Base-by-base conservation (phyloP, 1,140 invertebrate species). In the Atopsyche davidsoni region DNA sequence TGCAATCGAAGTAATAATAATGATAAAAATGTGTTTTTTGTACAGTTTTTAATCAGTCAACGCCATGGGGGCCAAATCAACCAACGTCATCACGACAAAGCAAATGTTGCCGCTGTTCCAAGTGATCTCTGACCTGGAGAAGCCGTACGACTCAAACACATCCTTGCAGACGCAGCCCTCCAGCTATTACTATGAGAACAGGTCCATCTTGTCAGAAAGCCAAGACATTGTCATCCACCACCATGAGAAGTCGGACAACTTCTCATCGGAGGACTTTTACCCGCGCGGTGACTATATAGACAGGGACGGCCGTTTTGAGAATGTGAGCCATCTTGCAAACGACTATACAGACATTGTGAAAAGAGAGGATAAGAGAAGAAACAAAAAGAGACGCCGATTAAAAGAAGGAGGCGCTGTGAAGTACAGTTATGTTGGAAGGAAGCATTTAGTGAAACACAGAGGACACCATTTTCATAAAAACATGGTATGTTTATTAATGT, bases 71-170 rank as follows among this genome's bases (percentile, higher is more conserved):
- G 48, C 47, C 35, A 58, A 53, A 38, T 51, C 51, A 2, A 49
- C 55, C 13, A 58, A 58, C 16, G 34, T 49, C 19, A 42, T 42
- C 11, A 51, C 51, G n/a, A 39, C 48, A 23, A 53, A 50, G 34
- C 45, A 58, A 32, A 53, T 58, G 55, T 43, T 53, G 18, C 55
- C 55, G 13, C 31, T 58, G 4, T 58, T 58, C 25, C 51, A 54
- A 53, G 55, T 58, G n/a, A 53, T 58, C 24, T 58, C 55, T n/a
- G 55, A 58, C 43, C 19, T 58, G 46, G 55, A 58, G 35, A 51
- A 40, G 10, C 43, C 47, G 1, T 23, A 18, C 14, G 17, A 14
- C 1, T 53, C 55, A 18, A 57, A 43, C 31, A 38, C 32, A n/a
- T 57, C 55, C 2, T 11, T 52, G 11, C 45, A 41, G 34, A 51